These are phyloP conservation scores for Arrhopalites spinosus DNA, from an alignment of 2,888 invertebrate genomes.

Conservation along the genomic window DNA sequence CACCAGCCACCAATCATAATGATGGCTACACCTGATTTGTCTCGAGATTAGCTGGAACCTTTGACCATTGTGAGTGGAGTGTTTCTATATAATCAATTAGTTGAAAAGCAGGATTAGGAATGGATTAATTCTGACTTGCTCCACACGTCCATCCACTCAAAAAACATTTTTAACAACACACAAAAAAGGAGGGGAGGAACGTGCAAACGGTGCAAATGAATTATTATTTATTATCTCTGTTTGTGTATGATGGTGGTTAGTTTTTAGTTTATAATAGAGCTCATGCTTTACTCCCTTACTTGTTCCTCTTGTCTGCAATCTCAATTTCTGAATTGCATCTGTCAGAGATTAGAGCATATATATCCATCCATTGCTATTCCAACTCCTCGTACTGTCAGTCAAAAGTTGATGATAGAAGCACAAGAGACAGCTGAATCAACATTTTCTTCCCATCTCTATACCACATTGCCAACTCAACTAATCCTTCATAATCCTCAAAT, in stretches of 20 bases:
- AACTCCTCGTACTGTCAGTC: conserved; percentile 14
- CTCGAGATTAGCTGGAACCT: background rate
- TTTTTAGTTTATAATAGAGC: too few relatives aligned
- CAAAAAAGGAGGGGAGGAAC: too few relatives aligned
- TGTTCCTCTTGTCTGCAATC: too few relatives aligned
- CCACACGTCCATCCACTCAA: conserved; percentile 9
- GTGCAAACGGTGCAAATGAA: too few relatives aligned
- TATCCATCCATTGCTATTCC: background rate
- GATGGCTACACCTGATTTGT: too few relatives aligned
- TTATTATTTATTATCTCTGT: too few relatives aligned
- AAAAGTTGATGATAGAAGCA: conserved; percentile 1
- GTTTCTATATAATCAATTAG: background rate
- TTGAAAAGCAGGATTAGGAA: conserved; percentile 13
- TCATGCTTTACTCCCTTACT: too few relatives aligned
- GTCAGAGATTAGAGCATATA: background rate
- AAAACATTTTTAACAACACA: too few relatives aligned
- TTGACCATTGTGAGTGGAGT: background rate
- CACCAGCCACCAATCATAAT: background rate
- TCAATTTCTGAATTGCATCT: too few relatives aligned
- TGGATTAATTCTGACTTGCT: conserved; percentile 8
- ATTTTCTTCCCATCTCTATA: background rate
- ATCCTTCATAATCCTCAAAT: background rate
- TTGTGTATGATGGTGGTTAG: too few relatives aligned
- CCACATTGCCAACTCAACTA: background rate
- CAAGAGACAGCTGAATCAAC: conserved; percentile 28